phyloP scores from a whole-genome alignment of 2,888 invertebrate species.

The Troilus luridus region DNA sequence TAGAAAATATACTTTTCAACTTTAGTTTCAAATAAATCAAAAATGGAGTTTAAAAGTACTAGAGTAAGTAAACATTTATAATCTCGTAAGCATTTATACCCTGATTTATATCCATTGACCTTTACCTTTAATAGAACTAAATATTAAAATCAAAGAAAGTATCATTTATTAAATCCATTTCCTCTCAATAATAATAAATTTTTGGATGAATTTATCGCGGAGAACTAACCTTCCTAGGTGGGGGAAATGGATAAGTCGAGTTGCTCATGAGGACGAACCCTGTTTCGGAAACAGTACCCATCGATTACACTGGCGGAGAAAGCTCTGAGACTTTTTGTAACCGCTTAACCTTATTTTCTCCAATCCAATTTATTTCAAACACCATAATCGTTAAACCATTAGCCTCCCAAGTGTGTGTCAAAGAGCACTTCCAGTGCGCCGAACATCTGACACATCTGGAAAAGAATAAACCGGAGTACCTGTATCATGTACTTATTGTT shows the following conservation, averaged over 20 bases:
- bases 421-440: not conserved
- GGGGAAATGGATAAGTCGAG: not conserved
- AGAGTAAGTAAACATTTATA: no score
- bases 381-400: slow-evolving; percentile 45
- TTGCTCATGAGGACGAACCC: not conserved
- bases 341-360: slow-evolving; percentile 47
- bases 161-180: slow-evolving; percentile 2
- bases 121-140: not conserved
- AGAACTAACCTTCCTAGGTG: not conserved
- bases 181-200: not conserved
- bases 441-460: not conserved
- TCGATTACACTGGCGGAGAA: slow-evolving; percentile 25
- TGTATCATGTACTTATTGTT: no score
- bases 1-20: no score
- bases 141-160: not conserved
- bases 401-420: not conserved
- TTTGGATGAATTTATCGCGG: not conserved
- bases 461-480: not conserved
- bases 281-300: not conserved
- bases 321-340: slow-evolving; percentile 30
- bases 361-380: slow-evolving; percentile 39
- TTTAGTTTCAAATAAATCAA: no score
- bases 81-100: not conserved
- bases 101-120: not conserved
- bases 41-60: no score